Conservation (phyloP, 2,797 vertebrate genomes). For the Scyliorhinus canicula region DNA sequence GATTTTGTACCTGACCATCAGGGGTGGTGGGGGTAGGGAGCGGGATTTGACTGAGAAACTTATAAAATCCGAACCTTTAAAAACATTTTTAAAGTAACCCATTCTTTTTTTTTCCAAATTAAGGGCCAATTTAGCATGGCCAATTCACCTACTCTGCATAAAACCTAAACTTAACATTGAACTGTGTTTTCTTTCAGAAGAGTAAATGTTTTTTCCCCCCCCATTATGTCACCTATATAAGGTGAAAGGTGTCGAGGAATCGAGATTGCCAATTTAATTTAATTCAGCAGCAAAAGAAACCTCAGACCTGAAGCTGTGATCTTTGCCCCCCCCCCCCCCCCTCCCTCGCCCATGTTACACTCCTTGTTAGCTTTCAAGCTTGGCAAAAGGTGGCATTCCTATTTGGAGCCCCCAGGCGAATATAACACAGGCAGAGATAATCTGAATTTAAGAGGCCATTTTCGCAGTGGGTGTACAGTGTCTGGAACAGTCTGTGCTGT, state of each 20-base stretch:
- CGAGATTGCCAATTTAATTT: background rate
- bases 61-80: too few relatives aligned
- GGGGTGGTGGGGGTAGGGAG: too few relatives aligned
- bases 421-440: constrained; percentile 21
- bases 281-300: background rate
- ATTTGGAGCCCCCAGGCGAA: background rate
- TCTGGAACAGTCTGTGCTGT: constrained; percentile 35
- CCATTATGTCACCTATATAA: background rate
- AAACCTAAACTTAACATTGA: background rate
- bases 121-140: too few relatives aligned
- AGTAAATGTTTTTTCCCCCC: background rate
- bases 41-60: background rate
- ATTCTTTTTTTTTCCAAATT: too few relatives aligned
- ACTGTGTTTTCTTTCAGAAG: background rate
- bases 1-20: background rate
- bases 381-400: constrained; percentile 13
- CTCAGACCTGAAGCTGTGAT: background rate
- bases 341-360: background rate
- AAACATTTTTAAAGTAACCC: too few relatives aligned
- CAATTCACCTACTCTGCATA: too few relatives aligned
- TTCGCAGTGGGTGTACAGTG: background rate
- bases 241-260: background rate
- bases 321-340: background rate
- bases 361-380: background rate
- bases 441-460: constrained; percentile 16